phyloP scores from a whole-genome alignment of 2,797 vertebrate species.

The Borostomias antarcticus region DNA sequence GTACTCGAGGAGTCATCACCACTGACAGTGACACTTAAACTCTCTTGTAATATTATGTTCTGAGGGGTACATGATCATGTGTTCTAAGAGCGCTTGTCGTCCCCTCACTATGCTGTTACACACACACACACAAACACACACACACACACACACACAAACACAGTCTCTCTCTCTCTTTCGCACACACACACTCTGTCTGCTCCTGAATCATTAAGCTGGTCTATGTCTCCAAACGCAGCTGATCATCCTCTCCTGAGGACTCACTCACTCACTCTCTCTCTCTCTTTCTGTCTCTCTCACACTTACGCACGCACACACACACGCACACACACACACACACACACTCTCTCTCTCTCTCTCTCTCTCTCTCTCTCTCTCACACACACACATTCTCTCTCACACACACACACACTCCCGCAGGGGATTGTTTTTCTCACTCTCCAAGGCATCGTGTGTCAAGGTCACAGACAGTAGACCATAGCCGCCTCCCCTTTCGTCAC shows the following conservation, averaged over 20 bases:
- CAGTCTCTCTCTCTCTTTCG: conserved; percentile 14
- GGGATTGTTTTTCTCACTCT: conserved; percentile 54
- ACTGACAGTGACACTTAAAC: too few relatives aligned
- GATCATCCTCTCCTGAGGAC: neutral
- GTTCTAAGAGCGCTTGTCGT: neutral
- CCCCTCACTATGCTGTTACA: neutral
- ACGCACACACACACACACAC: neutral
- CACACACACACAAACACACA: neutral
- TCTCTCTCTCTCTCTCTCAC: neutral
- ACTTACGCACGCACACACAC: too few relatives aligned
- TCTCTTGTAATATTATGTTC: too few relatives aligned
- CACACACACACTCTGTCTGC: neutral
- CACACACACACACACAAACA: neutral
- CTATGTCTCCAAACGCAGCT: neutral
- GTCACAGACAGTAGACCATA: conserved; percentile 52
- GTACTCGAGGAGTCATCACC: too few relatives aligned
- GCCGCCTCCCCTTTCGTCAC: neutral
- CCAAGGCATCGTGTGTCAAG: conserved; percentile 54
- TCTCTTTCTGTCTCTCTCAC: neutral
- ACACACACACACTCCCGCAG: conserved; percentile 36
- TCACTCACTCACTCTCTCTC: neutral
- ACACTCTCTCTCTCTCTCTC: neutral
- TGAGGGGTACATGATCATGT: too few relatives aligned
- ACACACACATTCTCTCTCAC: too few relatives aligned
- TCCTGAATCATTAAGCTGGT: neutral